Evolutionary conservation across 2,797 vertebrate species (phyloP), one percentile per base, ranked within the genome.

Genomic region (Megalops cyprinoides): DNA sequence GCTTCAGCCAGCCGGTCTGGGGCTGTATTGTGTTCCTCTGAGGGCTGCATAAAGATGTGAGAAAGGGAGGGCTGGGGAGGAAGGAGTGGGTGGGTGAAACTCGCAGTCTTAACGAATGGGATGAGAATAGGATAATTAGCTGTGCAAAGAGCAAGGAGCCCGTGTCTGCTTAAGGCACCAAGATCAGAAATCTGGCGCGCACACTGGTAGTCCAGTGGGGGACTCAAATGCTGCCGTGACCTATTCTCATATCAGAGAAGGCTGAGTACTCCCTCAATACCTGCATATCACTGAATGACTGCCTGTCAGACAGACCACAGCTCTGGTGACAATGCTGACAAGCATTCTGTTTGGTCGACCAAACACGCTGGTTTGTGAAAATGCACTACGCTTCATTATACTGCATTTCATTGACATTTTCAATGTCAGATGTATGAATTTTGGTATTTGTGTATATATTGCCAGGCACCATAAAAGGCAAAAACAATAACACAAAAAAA

Each of bases 101-200:
- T 82, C 56, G n/a, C 65, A 71, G 74, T 71, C 74, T 73, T 60
- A 84, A 71, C 56, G 37, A 83, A 77, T 51, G 53, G 44, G 51
- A 84, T 76, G 56, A 62, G 51, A 83, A 83, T 78, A 81, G 80
- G 83, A 67, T 83, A 80, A 82, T 77, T 79, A 55, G 14, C 69
- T 73, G 60, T 74, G 53, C 76, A 69, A n/a, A n/a, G n/a, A n/a
- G n/a, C n/a, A n/a, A n/a, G 71, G 74, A 81, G 65, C 42, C 80
- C 6, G 48, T 44, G 55, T 44, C 28, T 65, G 42, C 55, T 77
- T 25, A 58, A 78, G 25, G 83, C 77, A 79, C 73, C 76, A 28
- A 58, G 74, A 31, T 18, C 37, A 60, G 49, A 76, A 55, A 55
- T 34, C 28, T 53, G 49, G 28, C 49, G n/a, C 28, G 20, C 15